A percentile compares a stretch with the other conserved stretches of the same genome.
Evolutionary conservation across 2,888 invertebrate genomes (phyloP).

Genomic region (Steromphala cineraria): DNA sequence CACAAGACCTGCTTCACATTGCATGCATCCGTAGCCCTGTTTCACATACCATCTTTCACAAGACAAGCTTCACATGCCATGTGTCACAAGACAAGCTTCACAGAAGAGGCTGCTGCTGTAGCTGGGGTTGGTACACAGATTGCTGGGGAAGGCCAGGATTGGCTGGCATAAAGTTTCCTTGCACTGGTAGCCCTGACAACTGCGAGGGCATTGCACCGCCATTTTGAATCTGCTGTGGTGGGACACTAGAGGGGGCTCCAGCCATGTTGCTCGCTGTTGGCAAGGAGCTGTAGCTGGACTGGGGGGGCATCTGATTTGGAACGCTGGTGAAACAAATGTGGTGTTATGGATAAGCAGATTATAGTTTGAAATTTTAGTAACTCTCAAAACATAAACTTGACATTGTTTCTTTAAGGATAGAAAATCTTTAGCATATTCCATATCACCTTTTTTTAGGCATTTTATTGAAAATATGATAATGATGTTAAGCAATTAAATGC

Average conservation of each 20-base stretch:
- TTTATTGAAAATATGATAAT: too few species aligned
- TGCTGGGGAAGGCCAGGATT: background rate
- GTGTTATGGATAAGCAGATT: too few species aligned
- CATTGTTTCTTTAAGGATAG: too few species aligned
- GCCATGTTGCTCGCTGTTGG: conserved; percentile 15
- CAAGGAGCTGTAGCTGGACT: conserved; percentile 1
- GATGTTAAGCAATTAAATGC: too few species aligned
- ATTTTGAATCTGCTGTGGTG: conserved; percentile 22
- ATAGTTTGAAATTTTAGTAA: too few species aligned
- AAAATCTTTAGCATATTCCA: too few species aligned
- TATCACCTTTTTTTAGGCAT: too few species aligned
- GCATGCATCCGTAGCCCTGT: too few species aligned
- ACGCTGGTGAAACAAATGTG: background rate
- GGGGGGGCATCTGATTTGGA: conserved; percentile 6
- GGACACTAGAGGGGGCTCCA: background rate
- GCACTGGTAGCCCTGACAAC: background rate
- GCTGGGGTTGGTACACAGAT: conserved; percentile 36
- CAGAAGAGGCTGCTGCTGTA: conserved; percentile 39
- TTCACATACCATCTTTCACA: too few species aligned
- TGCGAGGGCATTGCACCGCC: conserved; percentile 7
- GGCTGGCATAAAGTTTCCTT: background rate
- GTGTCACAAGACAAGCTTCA: background rate
- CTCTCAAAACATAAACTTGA: too few species aligned
- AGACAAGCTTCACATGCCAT: too few species aligned
- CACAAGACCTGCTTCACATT: too few species aligned